Evolutionary conservation across 1,140 invertebrate genomes (phyloP).

Genomic region (Pararge aegeria): DNA sequence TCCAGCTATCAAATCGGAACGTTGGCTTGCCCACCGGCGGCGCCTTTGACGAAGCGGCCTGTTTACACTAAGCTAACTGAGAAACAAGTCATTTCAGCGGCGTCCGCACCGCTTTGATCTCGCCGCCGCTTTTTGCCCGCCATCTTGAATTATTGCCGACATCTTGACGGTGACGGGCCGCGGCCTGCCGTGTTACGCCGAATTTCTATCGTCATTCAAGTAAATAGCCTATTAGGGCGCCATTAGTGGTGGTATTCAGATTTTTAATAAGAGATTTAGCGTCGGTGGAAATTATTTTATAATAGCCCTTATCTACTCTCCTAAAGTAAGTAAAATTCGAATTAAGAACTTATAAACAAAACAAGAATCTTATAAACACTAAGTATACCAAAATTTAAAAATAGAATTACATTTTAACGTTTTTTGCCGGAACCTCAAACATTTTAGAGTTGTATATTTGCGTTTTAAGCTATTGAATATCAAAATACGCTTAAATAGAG

Average conservation of each 20-base stretch:
- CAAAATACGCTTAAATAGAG: too few species aligned
- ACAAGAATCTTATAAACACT: too few species aligned
- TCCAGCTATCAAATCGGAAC: not conserved
- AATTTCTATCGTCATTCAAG: slow-evolving; percentile 38
- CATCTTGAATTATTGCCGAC: slow-evolving; percentile 58
- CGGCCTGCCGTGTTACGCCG: slow-evolving; percentile 55
- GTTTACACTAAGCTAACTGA: slow-evolving; percentile 75
- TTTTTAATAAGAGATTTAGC: slow-evolving; percentile 1
- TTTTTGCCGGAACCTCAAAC: too few species aligned
- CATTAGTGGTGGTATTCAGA: not conserved
- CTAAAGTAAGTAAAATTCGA: too few species aligned
- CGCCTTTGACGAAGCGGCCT: slow-evolving; percentile 62
- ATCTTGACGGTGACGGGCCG: slow-evolving; percentile 38
- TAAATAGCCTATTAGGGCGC: slow-evolving; percentile 23
- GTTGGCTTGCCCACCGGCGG: slow-evolving; percentile 31
- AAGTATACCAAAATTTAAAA: too few species aligned
- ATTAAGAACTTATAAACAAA: too few species aligned
- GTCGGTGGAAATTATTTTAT: not conserved
- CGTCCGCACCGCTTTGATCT: slow-evolving; percentile 63
- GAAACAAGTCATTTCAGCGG: slow-evolving; percentile 71
- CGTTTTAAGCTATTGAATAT: too few species aligned
- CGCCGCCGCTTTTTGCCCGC: slow-evolving; percentile 56
- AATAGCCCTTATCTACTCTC: too few species aligned
- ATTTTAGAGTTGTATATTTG: too few species aligned
- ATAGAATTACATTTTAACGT: too few species aligned